Conservation (phyloP, 2,888 invertebrate species). For the Hartigia nigra region DNA sequence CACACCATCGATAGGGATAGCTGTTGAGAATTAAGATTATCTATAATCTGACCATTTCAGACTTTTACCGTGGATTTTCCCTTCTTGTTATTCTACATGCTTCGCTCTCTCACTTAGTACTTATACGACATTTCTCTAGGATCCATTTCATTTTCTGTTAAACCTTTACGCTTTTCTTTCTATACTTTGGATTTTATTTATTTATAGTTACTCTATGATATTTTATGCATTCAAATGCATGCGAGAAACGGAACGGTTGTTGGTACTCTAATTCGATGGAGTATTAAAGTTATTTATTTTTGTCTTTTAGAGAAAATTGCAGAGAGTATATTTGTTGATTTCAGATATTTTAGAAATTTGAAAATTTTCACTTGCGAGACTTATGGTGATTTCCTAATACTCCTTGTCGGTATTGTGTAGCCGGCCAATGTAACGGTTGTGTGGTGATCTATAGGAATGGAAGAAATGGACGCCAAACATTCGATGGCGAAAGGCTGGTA, state of each 20-base stretch:
- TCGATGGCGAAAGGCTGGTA: constrained; percentile 18
- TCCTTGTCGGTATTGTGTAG: neutral
- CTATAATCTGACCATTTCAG: constrained; percentile 37
- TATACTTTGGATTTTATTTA: neutral
- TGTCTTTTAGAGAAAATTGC: neutral
- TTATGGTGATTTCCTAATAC: neutral
- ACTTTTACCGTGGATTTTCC: constrained; percentile 23
- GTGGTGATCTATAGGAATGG: neutral
- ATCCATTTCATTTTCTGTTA: neutral
- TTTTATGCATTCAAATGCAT: neutral
- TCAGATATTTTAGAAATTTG: neutral
- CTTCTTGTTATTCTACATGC: neutral
- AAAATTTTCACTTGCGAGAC: neutral
- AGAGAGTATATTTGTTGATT: neutral
- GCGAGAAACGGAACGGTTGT: neutral
- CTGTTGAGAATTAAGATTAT: constrained; percentile 35
- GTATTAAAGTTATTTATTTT: neutral
- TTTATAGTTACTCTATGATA: neutral
- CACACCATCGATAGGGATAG: constrained; percentile 6
- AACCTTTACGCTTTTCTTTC: neutral
- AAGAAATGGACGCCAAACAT: constrained; percentile 1
- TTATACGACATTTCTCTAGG: neutral
- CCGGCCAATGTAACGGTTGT: neutral
- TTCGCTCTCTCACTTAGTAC: neutral
- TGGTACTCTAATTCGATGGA: neutral